phyloP scores from a whole-genome alignment of 2,888 invertebrate genomes.

The Tenthredo distinguenda region DNA sequence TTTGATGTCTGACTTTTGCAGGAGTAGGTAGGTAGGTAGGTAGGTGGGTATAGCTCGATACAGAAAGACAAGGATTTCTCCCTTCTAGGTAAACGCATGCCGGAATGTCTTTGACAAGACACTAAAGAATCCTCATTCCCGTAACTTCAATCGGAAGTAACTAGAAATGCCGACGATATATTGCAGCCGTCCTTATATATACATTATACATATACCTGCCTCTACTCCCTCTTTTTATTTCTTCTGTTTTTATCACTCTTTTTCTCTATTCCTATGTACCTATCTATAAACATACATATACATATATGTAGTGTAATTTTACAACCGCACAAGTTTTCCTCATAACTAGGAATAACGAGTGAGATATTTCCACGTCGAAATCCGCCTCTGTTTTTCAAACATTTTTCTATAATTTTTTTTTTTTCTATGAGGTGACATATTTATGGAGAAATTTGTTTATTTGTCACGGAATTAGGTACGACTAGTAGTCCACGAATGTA shows the following conservation, averaged over 20 bases:
- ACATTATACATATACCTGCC: background rate
- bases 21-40: background rate
- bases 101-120: slow-evolving; percentile 13
- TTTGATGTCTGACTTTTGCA: background rate
- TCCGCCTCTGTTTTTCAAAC: background rate
- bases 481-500: background rate
- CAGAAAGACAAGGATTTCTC: slow-evolving; percentile 16
- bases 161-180: slow-evolving; percentile 27
- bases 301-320: background rate
- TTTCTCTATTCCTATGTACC: background rate
- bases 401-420: background rate
- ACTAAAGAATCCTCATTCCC: slow-evolving; percentile 9
- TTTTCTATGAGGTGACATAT: background rate
- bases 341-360: background rate
- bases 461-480: background rate
- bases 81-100: slow-evolving; percentile 32
- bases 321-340: background rate
- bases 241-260: background rate
- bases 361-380: background rate
- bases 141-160: slow-evolving; percentile 19
- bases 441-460: background rate
- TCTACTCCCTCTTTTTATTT: background rate
- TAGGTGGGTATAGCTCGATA: background rate
- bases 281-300: background rate
- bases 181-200: background rate